Conservation (phyloP, 2,797 vertebrate genomes). For the Leptodactylus fallax region DNA sequence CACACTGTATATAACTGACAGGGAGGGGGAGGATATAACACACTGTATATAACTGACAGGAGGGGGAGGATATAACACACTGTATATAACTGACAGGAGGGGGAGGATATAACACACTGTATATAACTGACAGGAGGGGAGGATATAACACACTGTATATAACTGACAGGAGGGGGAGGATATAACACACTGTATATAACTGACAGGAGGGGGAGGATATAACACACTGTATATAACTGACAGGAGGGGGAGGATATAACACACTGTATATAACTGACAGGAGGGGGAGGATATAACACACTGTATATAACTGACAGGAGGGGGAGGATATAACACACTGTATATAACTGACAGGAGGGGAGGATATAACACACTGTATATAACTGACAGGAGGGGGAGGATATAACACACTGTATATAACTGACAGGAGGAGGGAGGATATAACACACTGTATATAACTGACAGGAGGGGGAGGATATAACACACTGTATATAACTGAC, state of each 20-base stretch:
- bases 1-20: background rate
- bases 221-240: background rate
- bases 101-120: too few species aligned
- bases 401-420: too few species aligned
- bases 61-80: too few species aligned
- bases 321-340: background rate
- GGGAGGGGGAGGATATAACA: background rate
- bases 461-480: background rate
- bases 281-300: fast-evolving
- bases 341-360: background rate
- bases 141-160: background rate
- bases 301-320: too few species aligned
- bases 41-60: background rate
- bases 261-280: background rate
- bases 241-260: background rate
- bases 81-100: too few species aligned
- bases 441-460: background rate
- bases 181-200: background rate
- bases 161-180: background rate
- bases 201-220: background rate
- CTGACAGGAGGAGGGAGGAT: too few species aligned
- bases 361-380: too few species aligned
- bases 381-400: too few species aligned
- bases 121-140: background rate
- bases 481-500: too few species aligned